Conservation (phyloP, 2,888 invertebrate species). For the Mimas tiliae region DNA sequence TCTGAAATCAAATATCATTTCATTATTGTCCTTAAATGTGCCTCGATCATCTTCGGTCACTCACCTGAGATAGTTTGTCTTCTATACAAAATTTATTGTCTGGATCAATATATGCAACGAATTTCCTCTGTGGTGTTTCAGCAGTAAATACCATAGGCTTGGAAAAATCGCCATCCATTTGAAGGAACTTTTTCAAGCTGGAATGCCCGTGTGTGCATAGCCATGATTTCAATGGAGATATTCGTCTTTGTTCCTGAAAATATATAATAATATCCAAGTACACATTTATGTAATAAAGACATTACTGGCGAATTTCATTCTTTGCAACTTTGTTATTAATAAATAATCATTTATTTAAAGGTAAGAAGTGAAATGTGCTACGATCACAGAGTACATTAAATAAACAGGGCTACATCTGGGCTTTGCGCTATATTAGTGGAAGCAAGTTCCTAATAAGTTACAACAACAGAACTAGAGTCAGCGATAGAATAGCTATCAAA, state of each 20-base stretch:
- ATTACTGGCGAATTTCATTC: not conserved
- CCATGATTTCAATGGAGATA: slow-evolving; percentile 96
- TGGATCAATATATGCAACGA: slow-evolving; percentile 97
- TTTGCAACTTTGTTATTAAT: no score
- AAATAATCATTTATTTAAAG: no score
- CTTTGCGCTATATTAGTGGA: no score
- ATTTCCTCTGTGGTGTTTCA: slow-evolving; percentile 93
- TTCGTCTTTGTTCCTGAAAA: slow-evolving; percentile 88
- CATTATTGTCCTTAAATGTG: no score
- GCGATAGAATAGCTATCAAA: no score
- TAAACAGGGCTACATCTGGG: no score
- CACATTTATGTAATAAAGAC: not conserved
- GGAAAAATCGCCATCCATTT: slow-evolving; percentile 86
- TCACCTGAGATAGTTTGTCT: slow-evolving; percentile 97
- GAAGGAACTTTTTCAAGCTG: slow-evolving; percentile 92
- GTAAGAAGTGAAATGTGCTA: no score
- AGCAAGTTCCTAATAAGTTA: no score
- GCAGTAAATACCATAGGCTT: slow-evolving; percentile 93
- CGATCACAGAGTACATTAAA: no score
- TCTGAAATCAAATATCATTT: not conserved
- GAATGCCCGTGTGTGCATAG: slow-evolving; percentile 93
- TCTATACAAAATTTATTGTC: slow-evolving; percentile 94
- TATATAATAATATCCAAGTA: slow-evolving; percentile 17
- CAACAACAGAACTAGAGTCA: no score
- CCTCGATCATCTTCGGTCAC: not conserved